These are phyloP conservation scores for Esox lucius DNA, from an alignment of 2,797 vertebrate genomes.

Conservation along the genomic window DNA sequence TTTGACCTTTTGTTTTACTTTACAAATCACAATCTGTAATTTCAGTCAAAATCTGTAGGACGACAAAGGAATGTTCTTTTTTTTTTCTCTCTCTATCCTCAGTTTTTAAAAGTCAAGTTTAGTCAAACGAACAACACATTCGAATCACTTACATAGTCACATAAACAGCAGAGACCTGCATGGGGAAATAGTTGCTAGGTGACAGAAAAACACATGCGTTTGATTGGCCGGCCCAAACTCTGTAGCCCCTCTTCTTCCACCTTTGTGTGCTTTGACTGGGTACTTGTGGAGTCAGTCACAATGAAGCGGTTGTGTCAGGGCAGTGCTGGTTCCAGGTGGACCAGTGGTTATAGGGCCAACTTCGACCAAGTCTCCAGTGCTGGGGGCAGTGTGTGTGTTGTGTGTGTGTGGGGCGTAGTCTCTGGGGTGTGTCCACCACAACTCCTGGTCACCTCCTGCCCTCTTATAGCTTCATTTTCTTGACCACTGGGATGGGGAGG, in stretches of 20 bases:
- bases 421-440: conserved; percentile 15
- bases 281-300: conserved; percentile 3
- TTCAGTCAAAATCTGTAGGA: conserved; percentile 13
- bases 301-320: conserved; percentile 17
- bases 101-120: conserved; percentile 39
- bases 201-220: conserved; percentile 54
- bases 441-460: conserved; percentile 12
- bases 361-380: not conserved
- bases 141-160: conserved; percentile 51
- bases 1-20: not conserved
- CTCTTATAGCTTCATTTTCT: conserved; percentile 84
- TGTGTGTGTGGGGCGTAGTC: conserved; percentile 17
- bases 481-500: conserved; percentile 87
- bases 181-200: conserved; percentile 31
- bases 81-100: conserved; percentile 29
- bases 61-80: conserved; percentile 46
- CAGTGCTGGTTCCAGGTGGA: conserved; percentile 13
- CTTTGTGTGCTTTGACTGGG: conserved; percentile 8
- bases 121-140: conserved; percentile 50
- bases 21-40: not conserved
- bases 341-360: conserved; percentile 9
- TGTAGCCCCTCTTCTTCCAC: conserved; percentile 38
- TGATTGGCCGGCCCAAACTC: conserved; percentile 38
- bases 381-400: conserved; percentile 17
- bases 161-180: conserved; percentile 51